phyloP scores from a whole-genome alignment of 2,113 vertebrate genomes.

The Embiotoca jacksoni region DNA sequence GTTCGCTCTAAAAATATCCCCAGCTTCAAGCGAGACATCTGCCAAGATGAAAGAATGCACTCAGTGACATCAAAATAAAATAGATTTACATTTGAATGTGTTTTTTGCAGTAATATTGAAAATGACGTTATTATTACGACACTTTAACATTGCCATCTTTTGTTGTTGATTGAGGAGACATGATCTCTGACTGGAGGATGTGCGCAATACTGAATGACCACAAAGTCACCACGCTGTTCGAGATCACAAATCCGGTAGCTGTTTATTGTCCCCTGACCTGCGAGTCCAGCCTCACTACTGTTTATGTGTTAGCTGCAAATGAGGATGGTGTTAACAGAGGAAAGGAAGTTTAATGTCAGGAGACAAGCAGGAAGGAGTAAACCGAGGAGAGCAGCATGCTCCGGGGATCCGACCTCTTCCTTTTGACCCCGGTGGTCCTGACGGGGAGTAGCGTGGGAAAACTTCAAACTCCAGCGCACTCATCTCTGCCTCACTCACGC shows the following conservation, averaged over 20 bases:
- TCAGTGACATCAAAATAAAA: not conserved
- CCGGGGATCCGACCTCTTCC: slow-evolving; percentile 51
- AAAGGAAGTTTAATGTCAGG: slow-evolving; percentile 64
- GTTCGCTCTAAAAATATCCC: slow-evolving; percentile 54
- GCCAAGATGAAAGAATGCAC: slow-evolving; percentile 12
- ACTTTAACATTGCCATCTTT: not conserved
- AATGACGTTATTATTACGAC: not conserved
- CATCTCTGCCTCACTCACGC: slow-evolving; percentile 9
- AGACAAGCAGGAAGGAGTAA: slow-evolving; percentile 54
- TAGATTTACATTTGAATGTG: not conserved
- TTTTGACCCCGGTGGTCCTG: slow-evolving; percentile 38
- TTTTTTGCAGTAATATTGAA: not conserved
- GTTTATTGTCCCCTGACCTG: slow-evolving; percentile 52
- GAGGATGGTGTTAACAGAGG: slow-evolving; percentile 53
- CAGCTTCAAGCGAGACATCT: slow-evolving; percentile 8
- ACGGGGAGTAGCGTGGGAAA: slow-evolving; percentile 71
- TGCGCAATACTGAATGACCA: not conserved
- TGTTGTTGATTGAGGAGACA: not conserved
- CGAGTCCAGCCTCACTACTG: slow-evolving; percentile 6
- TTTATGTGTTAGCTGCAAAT: slow-evolving; percentile 61
- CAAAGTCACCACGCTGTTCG: not conserved
- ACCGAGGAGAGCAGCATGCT: slow-evolving; percentile 39
- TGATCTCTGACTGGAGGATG: not conserved
- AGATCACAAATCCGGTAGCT: slow-evolving; percentile 11
- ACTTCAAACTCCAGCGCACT: slow-evolving; percentile 24